Conservation (phyloP, 2,888 invertebrate genomes). For the Microplitis manilae region DNA sequence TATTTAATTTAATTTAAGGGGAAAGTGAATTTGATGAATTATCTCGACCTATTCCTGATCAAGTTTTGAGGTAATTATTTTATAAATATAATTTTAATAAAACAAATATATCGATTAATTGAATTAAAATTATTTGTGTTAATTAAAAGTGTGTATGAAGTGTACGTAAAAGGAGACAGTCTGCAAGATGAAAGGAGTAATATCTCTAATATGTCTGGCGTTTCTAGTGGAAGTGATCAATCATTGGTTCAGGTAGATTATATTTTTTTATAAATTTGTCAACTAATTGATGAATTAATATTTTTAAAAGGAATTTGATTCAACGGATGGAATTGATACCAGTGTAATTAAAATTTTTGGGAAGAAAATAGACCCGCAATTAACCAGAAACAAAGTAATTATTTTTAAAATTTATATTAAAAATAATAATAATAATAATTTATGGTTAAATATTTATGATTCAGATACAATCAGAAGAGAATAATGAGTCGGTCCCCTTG, state of each 20-base stretch:
- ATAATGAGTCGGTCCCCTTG: slow-evolving; percentile 8
- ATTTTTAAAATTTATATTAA: not conserved
- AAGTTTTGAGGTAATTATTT: slow-evolving; percentile 60
- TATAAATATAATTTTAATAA: slow-evolving; percentile 20
- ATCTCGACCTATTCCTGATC: slow-evolving; percentile 58
- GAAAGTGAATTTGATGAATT: slow-evolving; percentile 61
- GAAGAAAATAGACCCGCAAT: slow-evolving; percentile 57
- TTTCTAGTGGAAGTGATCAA: slow-evolving; percentile 16
- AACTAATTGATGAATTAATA: no score
- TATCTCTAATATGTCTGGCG: slow-evolving; percentile 39
- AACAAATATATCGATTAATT: not conserved
- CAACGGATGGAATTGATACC: slow-evolving; percentile 52
- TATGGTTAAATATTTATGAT: slow-evolving; percentile 8
- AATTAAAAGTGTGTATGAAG: slow-evolving; percentile 63
- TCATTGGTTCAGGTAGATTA: slow-evolving; percentile 14
- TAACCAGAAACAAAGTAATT: slow-evolving; percentile 9
- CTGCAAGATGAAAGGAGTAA: slow-evolving; percentile 50
- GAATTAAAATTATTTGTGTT: slow-evolving; percentile 16
- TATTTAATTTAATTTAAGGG: slow-evolving; percentile 50
- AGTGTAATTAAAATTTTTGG: slow-evolving; percentile 55
- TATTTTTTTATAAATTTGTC: no score
- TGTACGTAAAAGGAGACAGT: slow-evolving; percentile 65
- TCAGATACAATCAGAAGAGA: slow-evolving; percentile 19
- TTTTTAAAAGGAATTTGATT: slow-evolving; percentile 54
- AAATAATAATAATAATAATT: not conserved